A percentile compares a stretch with the other conserved stretches of the same genome.
phyloP scores from a whole-genome alignment of 1,140 invertebrate genomes.

The Pollicipes pollicipes region DNA sequence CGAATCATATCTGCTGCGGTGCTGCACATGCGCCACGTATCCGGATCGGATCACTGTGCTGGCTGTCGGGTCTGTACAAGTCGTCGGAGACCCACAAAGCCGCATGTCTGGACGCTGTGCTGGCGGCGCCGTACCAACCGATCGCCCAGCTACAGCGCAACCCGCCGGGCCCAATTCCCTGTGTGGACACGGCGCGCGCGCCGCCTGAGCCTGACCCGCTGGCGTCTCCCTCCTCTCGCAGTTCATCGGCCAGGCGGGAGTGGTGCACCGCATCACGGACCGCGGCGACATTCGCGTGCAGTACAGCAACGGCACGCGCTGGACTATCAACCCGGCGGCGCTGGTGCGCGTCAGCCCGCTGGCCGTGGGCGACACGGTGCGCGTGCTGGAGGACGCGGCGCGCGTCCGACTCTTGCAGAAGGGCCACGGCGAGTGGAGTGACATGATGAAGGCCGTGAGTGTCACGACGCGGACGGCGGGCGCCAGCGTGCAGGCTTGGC shows the following conservation, averaged over 20 bases:
- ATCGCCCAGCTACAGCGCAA: no score
- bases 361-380: conserved; percentile 59
- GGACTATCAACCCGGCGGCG: conserved; percentile 74
- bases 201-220: no score
- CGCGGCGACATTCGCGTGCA: conserved; percentile 75
- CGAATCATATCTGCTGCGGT: no score
- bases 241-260: conserved; percentile 57
- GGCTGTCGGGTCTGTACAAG: no score
- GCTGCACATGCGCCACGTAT: no score
- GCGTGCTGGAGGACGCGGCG: conserved; percentile 48
- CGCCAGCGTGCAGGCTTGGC: no score
- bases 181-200: no score
- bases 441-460: conserved; percentile 60
- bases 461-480: not conserved
- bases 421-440: conserved; percentile 81
- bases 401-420: conserved; percentile 61
- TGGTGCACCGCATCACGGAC: conserved; percentile 73
- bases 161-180: no score
- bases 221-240: conserved; percentile 20
- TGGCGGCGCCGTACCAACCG: no score
- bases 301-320: conserved; percentile 50
- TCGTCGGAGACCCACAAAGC: no score
- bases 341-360: conserved; percentile 56
- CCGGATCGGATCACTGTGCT: no score
- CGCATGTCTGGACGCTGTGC: no score